A percentile compares a stretch with the other conserved stretches of the same genome.
Conservation (phyloP, 2,797 vertebrate genomes). For the Cryptoprocta ferox region DNA sequence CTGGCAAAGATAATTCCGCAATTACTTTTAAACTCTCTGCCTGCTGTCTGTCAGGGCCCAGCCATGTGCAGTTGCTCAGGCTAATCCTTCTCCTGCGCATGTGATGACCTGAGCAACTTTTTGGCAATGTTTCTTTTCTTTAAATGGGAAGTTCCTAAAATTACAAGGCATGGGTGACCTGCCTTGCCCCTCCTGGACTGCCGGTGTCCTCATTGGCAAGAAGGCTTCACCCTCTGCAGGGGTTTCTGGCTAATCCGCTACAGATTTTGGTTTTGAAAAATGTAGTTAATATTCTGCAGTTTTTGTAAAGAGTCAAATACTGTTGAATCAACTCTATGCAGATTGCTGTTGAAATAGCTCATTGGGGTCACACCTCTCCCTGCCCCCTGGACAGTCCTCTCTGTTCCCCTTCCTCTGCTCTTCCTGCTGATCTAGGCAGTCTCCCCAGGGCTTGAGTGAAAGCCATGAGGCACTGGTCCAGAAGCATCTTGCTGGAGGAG, state of each 20-base stretch:
- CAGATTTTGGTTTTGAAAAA: conserved; percentile 17
- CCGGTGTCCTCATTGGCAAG: neutral
- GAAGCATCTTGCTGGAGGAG: neutral
- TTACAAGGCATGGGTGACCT: neutral
- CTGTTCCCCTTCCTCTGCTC: neutral
- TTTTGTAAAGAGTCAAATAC: neutral
- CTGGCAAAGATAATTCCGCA: neutral
- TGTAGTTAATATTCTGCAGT: neutral
- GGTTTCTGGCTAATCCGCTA: neutral
- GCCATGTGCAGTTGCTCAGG: too few species aligned
- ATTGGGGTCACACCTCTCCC: neutral
- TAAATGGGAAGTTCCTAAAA: neutral
- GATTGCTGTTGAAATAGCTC: neutral
- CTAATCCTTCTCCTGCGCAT: neutral
- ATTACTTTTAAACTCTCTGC: neutral
- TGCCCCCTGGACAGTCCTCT: fast-evolving
- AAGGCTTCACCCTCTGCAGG: neutral
- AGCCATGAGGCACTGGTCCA: neutral
- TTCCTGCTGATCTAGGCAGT: neutral
- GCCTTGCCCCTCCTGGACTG: neutral
- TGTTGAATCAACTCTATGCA: neutral
- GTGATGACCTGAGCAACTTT: neutral
- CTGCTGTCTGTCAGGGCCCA: neutral
- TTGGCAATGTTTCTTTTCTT: neutral
- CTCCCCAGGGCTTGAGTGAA: neutral